Evolutionary conservation across 2,888 invertebrate genomes (phyloP).

Genomic region (Parapristionchus giblindavisi): DNA sequence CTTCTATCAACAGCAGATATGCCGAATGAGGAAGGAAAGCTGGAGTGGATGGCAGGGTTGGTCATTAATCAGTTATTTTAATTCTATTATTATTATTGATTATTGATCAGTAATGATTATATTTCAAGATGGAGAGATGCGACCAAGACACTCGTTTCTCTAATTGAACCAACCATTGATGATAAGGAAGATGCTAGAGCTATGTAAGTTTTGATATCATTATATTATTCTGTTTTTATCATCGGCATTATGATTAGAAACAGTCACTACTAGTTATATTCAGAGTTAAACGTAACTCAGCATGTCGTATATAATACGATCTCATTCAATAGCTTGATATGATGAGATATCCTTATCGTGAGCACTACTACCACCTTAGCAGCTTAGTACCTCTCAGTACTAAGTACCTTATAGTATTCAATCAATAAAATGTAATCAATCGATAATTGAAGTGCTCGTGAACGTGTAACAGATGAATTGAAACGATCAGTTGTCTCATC

Average conservation of each 20-base stretch:
- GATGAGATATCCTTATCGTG: too few species aligned
- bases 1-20: neutral
- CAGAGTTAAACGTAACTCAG: too few species aligned
- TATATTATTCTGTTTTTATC: too few species aligned
- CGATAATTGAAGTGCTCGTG: conserved; percentile 8
- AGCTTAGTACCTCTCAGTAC: too few species aligned
- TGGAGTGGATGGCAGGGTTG: conserved; percentile 11
- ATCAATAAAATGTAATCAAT: neutral
- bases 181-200: conserved; percentile 13
- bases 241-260: too few species aligned
- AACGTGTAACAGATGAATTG: conserved; percentile 23
- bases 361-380: too few species aligned
- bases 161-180: conserved; percentile 5
- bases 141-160: neutral
- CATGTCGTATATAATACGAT: too few species aligned
- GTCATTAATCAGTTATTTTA: neutral
- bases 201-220: conserved; percentile 4
- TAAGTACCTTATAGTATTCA: too few species aligned
- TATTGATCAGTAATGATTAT: neutral
- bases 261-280: too few species aligned
- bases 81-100: too few species aligned
- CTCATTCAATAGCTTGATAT: too few species aligned
- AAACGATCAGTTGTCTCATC: conserved; percentile 23
- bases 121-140: conserved; percentile 16
- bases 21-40: neutral